Percentiles rank a stretch among this genome's conserved stretches.
phyloP scores from a whole-genome alignment of 2,888 invertebrate species.

The Germaria angustata region DNA sequence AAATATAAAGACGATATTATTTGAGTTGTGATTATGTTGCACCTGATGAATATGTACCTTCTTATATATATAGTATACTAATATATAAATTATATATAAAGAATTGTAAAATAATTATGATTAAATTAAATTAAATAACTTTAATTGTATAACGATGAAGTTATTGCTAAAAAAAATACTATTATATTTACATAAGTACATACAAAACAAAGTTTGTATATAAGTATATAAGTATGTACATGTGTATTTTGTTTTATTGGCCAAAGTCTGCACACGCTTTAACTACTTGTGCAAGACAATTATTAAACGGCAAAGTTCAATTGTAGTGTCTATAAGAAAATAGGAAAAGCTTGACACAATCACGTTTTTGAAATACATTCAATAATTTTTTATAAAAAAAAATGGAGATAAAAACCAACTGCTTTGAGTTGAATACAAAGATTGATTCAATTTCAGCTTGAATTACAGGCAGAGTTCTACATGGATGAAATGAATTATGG shows the following conservation, averaged over 20 bases:
- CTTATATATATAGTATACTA: no score
- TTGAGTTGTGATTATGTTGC: no score
- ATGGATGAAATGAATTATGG: background rate
- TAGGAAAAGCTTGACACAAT: conserved; percentile 42
- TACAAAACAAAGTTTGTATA: no score
- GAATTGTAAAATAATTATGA: no score
- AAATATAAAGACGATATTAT: no score
- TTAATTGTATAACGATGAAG: no score
- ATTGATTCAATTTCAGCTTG: conserved; percentile 19
- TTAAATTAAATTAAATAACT: no score
- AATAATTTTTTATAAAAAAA: conserved; percentile 51
- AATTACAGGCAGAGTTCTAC: background rate
- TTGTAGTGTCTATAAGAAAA: conserved; percentile 19
- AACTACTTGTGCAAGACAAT: conserved; percentile 11
- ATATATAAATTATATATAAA: no score
- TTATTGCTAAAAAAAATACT: no score
- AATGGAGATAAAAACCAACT: background rate
- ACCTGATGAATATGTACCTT: no score
- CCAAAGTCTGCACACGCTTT: conserved; percentile 19
- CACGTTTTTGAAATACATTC: conserved; percentile 32
- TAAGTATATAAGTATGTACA: no score
- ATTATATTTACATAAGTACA: no score
- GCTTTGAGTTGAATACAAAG: background rate
- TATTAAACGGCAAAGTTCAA: conserved; percentile 61
- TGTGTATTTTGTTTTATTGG: background rate